phyloP scores from a whole-genome alignment of 2,888 invertebrate species.

The Pollenia labialis region DNA sequence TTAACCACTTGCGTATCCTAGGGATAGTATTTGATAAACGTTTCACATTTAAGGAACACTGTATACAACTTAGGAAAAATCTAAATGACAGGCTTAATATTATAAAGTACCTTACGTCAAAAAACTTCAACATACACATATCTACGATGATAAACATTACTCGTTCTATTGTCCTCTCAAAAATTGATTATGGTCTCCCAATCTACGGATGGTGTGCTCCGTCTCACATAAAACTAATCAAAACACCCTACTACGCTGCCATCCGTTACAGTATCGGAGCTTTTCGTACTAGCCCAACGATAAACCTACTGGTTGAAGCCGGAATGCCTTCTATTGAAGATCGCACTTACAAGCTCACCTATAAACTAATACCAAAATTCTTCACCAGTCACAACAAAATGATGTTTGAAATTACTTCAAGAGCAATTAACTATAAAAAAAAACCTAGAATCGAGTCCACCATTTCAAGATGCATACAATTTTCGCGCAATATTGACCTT shows the following conservation, averaged over 20 bases:
- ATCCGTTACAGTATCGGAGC: slow-evolving; percentile 7
- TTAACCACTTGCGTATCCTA: background rate
- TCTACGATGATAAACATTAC: slow-evolving; percentile 1
- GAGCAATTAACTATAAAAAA: background rate
- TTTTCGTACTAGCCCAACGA: background rate
- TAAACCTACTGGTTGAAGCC: background rate
- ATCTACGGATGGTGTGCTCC: slow-evolving; percentile 2
- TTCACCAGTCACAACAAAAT: background rate
- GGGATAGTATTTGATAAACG: background rate
- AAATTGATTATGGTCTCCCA: slow-evolving; percentile 9
- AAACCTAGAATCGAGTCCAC: background rate
- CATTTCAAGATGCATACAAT: background rate
- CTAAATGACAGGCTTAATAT: background rate
- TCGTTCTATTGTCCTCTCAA: background rate
- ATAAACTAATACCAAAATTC: slow-evolving; percentile 17
- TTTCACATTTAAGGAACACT: background rate
- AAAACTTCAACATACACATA: slow-evolving; percentile 11
- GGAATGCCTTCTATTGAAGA: slow-evolving; percentile 6
- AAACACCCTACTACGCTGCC: background rate
- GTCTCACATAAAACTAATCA: background rate
- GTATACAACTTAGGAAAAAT: background rate
- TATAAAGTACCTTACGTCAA: background rate
- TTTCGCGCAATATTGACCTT: background rate
- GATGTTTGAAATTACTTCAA: background rate
- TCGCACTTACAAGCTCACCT: background rate